Base-by-base conservation (phyloP, 2,888 invertebrate genomes). In the Kryphioiulus occultus region DNA sequence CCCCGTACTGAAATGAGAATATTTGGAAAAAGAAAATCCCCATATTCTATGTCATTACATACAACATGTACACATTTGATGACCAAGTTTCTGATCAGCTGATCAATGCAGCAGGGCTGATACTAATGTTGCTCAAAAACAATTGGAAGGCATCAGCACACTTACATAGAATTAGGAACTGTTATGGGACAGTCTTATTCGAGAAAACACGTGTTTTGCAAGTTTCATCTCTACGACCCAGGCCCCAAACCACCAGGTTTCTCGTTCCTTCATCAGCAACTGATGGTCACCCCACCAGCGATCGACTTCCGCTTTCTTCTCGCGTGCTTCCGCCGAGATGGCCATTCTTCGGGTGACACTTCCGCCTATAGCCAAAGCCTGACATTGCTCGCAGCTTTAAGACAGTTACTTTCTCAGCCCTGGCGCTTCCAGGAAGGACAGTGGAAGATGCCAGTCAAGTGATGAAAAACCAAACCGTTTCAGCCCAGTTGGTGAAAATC, bases 311-410 rank as follows among this genome's bases (percentile, higher is more conserved):
- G 15, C 15, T 47, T 2, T 15, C 47, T 59, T 47, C 47, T 47
- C 47, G 10, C 10, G 47, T 47, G 47, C 47, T 47, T 47, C 47
- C 47, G 7, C 10, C 47, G 47, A n/a, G n/a, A 59, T 59, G 22
- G 22, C 19, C 59, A n/a, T n/a, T 59, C 22, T 15, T 59, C 59
- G 59, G 5, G 19, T 2, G 59, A 2, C 3, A 59, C 59, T 59
- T 59, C 59, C 59, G 59, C 59, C 59, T 19, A 9, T 59, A 59
- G n/a, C 22, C 59, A 59, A 59, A 59, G 59, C 59, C 19, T 59
- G 59, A 59, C 59, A 59, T 59, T 59, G 59, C n/a, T n/a, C 59
- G 59, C 19, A 59, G 59, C 59, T 59, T 59, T 59, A n/a, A n/a
- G 59, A 59, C 59, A 47, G 47, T 59, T 47, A 59, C 59, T 59